phyloP scores from a whole-genome alignment of 2,888 invertebrate species.

The Lepetodrilus schrolli region DNA sequence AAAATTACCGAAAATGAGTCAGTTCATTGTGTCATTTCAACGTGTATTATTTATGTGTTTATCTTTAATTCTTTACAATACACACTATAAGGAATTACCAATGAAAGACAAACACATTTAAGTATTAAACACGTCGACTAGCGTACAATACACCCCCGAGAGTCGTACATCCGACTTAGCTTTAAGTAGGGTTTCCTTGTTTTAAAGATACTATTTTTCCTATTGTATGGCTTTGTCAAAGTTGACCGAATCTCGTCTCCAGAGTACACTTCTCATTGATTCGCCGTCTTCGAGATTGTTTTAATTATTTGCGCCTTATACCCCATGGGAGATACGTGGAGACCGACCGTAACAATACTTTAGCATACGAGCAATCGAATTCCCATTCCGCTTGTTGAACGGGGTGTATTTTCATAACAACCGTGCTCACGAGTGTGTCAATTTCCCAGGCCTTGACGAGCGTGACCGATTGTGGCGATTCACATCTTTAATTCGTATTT shows the following conservation, averaged over 20 bases:
- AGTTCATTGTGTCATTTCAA: background rate
- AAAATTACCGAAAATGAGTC: no score
- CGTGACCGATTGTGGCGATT: no score
- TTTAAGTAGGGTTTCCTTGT: no score
- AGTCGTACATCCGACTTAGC: no score
- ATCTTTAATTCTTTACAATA: background rate
- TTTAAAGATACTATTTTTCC: no score
- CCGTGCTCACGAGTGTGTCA: background rate
- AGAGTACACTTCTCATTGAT: slow-evolving; percentile 10
- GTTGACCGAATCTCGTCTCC: background rate
- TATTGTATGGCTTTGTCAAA: background rate
- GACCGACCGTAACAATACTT: slow-evolving; percentile 12
- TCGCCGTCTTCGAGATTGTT: slow-evolving; percentile 9
- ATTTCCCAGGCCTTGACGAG: no score
- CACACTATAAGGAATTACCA: background rate
- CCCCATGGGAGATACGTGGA: slow-evolving; percentile 3
- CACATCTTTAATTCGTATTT: no score
- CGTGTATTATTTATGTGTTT: background rate
- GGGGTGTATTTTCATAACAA: background rate
- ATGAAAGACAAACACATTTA: background rate
- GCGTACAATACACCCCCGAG: background rate
- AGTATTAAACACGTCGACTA: background rate
- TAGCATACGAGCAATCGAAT: slow-evolving; percentile 9
- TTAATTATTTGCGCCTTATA: slow-evolving; percentile 12
- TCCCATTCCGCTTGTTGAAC: background rate